phyloP scores from a whole-genome alignment of 2,888 invertebrate species.

The Plemyria rubiginata region DNA sequence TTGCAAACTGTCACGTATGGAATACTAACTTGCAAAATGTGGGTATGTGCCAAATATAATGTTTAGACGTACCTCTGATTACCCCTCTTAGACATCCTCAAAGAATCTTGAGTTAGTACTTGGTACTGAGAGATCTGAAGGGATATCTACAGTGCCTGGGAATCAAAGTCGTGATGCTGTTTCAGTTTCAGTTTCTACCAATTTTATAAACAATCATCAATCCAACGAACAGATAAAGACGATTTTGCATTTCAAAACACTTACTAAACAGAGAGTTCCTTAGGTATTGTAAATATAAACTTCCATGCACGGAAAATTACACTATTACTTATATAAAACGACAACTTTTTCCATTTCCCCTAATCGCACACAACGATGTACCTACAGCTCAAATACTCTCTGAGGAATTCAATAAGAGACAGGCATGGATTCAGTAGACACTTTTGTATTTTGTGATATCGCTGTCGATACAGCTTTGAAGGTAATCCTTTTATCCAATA shows the following conservation, averaged over 20 bases:
- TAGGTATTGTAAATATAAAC: not conserved
- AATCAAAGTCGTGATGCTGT: too few species aligned
- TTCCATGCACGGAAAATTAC: slow-evolving; percentile 46
- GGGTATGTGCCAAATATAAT: too few species aligned
- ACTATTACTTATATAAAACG: slow-evolving; percentile 56
- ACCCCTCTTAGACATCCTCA: too few species aligned
- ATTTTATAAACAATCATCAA: too few species aligned
- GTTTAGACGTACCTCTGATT: too few species aligned
- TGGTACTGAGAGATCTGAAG: too few species aligned
- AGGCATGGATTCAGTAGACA: slow-evolving; percentile 42
- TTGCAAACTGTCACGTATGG: too few species aligned
- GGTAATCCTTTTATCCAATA: not conserved
- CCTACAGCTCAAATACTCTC: slow-evolving; percentile 55
- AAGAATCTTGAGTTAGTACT: too few species aligned
- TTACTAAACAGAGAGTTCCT: not conserved
- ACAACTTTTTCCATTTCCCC: slow-evolving; percentile 68
- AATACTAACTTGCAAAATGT: too few species aligned
- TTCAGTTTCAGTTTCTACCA: too few species aligned
- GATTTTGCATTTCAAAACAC: not conserved
- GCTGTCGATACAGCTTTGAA: not conserved
- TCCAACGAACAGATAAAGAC: too few species aligned
- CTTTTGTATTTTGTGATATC: slow-evolving; percentile 7
- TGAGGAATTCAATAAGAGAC: slow-evolving; percentile 49
- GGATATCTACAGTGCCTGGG: too few species aligned
- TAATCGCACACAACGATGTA: slow-evolving; percentile 60